Evolutionary conservation across 2,113 vertebrate genomes (phyloP).

Genomic region (Sorex fumeus): DNA sequence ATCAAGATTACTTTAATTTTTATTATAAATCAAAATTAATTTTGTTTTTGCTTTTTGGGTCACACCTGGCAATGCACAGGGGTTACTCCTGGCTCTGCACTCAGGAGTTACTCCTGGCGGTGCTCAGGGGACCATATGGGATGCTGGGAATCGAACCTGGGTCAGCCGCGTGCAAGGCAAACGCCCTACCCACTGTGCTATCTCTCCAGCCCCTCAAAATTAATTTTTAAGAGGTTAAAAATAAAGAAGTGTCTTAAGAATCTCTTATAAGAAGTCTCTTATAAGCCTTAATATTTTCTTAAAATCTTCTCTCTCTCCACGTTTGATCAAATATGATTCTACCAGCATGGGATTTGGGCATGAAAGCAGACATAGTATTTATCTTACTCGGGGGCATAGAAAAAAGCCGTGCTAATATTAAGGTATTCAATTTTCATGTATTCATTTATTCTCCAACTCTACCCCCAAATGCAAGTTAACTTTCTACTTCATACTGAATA

Average conservation of each 20-base stretch:
- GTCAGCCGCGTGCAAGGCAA: too few relatives aligned
- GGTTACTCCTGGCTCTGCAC: too few relatives aligned
- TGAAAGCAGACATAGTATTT: neutral
- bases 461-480: neutral
- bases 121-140: too few relatives aligned
- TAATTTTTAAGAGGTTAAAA: neutral
- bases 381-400: neutral
- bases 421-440: neutral
- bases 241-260: neutral
- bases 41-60: too few relatives aligned
- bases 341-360: neutral
- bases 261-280: too few relatives aligned
- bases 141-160: too few relatives aligned
- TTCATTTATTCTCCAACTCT: neutral
- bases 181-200: too few relatives aligned
- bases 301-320: neutral
- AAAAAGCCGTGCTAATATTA: neutral
- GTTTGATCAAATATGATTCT: slow-evolving; percentile 9
- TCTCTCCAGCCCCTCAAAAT: too few relatives aligned
- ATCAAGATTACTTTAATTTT: neutral
- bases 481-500: neutral
- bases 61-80: too few relatives aligned
- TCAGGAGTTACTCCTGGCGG: too few relatives aligned
- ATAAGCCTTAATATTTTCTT: neutral
- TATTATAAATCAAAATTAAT: too few relatives aligned